These are phyloP conservation scores for Osmoderma eremita DNA, from an alignment of 2,888 invertebrate species.

Conservation along the genomic window DNA sequence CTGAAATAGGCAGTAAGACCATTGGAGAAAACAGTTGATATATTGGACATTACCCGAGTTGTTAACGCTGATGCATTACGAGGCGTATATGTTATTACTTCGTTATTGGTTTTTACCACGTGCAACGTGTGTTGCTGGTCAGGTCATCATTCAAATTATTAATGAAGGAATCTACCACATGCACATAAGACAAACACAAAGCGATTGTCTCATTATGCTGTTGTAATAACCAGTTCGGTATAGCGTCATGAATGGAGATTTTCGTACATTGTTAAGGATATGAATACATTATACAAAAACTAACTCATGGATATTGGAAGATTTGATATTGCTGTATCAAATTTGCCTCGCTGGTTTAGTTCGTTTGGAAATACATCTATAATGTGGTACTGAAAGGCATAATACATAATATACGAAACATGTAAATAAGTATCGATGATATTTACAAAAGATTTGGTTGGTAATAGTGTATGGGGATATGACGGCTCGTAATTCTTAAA, in stretches of 20 bases:
- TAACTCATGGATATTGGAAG: too few relatives aligned
- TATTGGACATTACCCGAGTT: not conserved
- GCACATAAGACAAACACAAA: slow-evolving; percentile 9
- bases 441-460: slow-evolving; percentile 12
- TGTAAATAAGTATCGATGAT: not conserved
- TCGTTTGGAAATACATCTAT: too few relatives aligned
- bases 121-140: not conserved
- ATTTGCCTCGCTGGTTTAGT: too few relatives aligned
- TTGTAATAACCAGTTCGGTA: not conserved
- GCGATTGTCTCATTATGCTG: not conserved
- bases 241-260: slow-evolving; percentile 1
- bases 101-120: slow-evolving; percentile 7
- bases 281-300: too few relatives aligned
- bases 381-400: too few relatives aligned
- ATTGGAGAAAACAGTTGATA: too few relatives aligned
- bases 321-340: too few relatives aligned
- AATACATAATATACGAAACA: too few relatives aligned
- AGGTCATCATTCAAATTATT: slow-evolving; percentile 4
- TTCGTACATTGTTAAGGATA: too few relatives aligned
- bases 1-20: too few relatives aligned
- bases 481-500: slow-evolving; percentile 3
- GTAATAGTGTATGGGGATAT: not conserved
- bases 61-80: not conserved
- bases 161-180: not conserved
- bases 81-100: not conserved